These are phyloP conservation scores for Pyralis farinalis DNA, from an alignment of 2,888 invertebrate species.

Conservation along the genomic window DNA sequence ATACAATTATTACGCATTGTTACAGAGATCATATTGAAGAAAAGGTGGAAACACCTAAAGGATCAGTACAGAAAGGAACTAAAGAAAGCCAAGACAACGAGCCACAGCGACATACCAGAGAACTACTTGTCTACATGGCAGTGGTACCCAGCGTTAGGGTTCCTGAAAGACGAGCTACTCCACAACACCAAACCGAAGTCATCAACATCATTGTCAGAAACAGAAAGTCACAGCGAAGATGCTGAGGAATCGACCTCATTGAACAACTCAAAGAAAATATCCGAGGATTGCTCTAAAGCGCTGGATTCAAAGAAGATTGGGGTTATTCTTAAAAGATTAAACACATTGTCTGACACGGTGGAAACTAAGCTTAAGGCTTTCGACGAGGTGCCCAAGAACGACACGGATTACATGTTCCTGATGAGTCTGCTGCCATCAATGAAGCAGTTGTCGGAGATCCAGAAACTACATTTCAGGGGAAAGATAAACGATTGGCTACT, in stretches of 20 bases:
- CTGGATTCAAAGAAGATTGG: constrained; percentile 11
- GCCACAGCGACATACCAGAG: constrained; percentile 10
- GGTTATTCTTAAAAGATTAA: constrained; percentile 16
- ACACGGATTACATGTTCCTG: constrained; percentile 31
- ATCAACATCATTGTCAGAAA: constrained; percentile 12
- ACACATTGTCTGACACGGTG: constrained; percentile 15
- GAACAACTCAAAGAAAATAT: constrained; percentile 1
- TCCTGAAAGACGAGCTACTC: constrained; percentile 23
- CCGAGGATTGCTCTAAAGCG: neutral
- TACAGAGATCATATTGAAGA: constrained; percentile 26
- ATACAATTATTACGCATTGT: too few relatives aligned
- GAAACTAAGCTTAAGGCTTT: constrained; percentile 8
- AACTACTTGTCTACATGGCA: constrained; percentile 22
- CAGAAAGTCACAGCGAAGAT: constrained; percentile 11
- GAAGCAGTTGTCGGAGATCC: constrained; percentile 26
- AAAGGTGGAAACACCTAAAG: constrained; percentile 34
- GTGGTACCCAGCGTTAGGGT: constrained; percentile 23
- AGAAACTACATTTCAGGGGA: constrained; percentile 30
- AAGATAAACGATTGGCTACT: constrained; percentile 33
- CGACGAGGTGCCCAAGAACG: constrained; percentile 17
- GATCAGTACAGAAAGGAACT: constrained; percentile 35
- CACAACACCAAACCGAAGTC: constrained; percentile 2
- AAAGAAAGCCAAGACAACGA: constrained; percentile 19
- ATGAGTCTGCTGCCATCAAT: constrained; percentile 31
- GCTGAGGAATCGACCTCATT: constrained; percentile 6